Conservation (phyloP, 1,140 invertebrate species). For the Phthorimaea operculella region DNA sequence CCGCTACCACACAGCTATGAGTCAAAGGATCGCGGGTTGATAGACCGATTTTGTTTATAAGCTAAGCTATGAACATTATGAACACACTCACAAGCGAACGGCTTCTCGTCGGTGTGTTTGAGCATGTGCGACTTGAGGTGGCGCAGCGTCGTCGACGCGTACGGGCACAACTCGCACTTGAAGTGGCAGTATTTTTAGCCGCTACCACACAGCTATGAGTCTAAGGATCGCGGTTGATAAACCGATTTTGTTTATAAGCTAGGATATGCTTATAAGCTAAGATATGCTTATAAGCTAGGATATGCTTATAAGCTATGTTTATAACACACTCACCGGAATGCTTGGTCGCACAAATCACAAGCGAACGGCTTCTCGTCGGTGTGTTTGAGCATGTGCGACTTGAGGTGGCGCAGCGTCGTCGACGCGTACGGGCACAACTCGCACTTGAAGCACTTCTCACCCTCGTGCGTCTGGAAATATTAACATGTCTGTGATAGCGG, state of each 20-base stretch:
- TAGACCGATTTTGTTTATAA: too few species aligned
- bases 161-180: slow-evolving; percentile 94
- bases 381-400: slow-evolving; percentile 96
- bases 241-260: too few species aligned
- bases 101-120: slow-evolving; percentile 94
- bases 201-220: too few species aligned
- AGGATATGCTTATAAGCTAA: too few species aligned
- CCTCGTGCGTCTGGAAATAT: slow-evolving; percentile 84
- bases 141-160: slow-evolving; percentile 91
- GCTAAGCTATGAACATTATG: too few species aligned
- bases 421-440: slow-evolving; percentile 95
- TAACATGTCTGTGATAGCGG: too few species aligned
- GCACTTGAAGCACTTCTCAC: slow-evolving; percentile 98
- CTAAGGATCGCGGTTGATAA: too few species aligned
- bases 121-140: slow-evolving; percentile 97
- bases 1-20: too few species aligned
- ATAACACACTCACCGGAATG: slow-evolving; percentile 70
- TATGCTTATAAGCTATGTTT: too few species aligned
- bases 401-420: slow-evolving; percentile 91
- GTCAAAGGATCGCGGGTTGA: too few species aligned
- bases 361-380: slow-evolving; percentile 92
- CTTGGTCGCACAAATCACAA: slow-evolving; percentile 84
- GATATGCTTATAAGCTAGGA: too few species aligned
- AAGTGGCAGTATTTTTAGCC: too few species aligned
- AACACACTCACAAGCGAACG: slow-evolving; percentile 79